These are phyloP conservation scores for Pelmatolapia mariae DNA, from an alignment of 2,113 vertebrate genomes.

Conservation along the genomic window DNA sequence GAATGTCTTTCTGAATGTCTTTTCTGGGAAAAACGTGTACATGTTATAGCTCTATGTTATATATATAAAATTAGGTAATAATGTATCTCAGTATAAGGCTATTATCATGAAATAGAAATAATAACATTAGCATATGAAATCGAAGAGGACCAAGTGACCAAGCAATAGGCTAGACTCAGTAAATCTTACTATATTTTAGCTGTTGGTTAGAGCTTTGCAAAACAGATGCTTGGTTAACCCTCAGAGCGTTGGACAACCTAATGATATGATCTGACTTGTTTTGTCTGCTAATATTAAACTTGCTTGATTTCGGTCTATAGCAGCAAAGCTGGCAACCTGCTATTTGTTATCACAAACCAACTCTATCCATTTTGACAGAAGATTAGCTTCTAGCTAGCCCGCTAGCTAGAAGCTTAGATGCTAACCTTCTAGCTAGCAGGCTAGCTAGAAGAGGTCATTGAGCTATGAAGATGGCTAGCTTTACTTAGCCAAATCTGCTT, in stretches of 20 bases:
- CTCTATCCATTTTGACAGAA: neutral
- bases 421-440: neutral
- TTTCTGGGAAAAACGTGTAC: fast-evolving
- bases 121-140: neutral
- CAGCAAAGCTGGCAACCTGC: neutral
- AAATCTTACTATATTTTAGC: neutral
- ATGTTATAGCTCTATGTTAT: neutral
- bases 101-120: neutral
- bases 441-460: neutral
- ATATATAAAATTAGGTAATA: neutral
- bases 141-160: neutral
- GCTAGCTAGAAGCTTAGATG: neutral
- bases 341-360: neutral
- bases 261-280: neutral
- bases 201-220: neutral
- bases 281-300: neutral
- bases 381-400: neutral
- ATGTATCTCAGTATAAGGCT: neutral
- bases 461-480: neutral
- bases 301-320: neutral
- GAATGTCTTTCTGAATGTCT: neutral
- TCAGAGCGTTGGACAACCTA: neutral
- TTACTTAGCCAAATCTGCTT: neutral
- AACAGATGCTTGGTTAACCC: neutral
- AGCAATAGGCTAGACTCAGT: neutral